Percentiles rank a stretch among this genome's conserved stretches.
Evolutionary conservation across 2,888 invertebrate species (phyloP).

Genomic region (Luffia ferchaultella): DNA sequence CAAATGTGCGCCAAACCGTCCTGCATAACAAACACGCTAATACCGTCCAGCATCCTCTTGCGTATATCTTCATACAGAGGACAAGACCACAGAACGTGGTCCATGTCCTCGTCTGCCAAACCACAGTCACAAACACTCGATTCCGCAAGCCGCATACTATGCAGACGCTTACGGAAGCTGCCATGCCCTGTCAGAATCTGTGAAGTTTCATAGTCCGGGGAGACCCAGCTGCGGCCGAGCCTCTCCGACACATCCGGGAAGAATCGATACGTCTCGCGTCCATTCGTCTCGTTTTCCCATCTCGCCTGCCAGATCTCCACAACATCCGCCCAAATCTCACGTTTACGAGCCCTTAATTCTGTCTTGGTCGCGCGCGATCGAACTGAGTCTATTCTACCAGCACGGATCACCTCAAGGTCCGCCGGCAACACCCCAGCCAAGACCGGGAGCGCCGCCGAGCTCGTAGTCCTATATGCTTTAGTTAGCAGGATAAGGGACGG

Average conservation of each 20-base stretch:
- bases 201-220: neutral
- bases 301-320: neutral
- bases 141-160: neutral
- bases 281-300: neutral
- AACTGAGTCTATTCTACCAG: neutral
- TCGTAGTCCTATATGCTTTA: constrained; percentile 2
- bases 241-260: neutral
- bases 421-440: constrained; percentile 5
- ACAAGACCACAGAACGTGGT: constrained; percentile 1
- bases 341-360: neutral
- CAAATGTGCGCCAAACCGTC: neutral
- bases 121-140: neutral
- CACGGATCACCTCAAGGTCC: constrained; percentile 2
- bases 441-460: constrained; percentile 3
- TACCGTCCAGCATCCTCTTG: neutral
- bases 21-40: neutral
- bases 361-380: neutral
- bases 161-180: neutral
- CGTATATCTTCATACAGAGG: neutral
- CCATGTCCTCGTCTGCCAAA: neutral
- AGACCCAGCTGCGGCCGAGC: neutral
- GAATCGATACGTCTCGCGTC: neutral
- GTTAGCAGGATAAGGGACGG: neutral
- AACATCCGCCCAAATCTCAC: neutral
- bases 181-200: constrained; percentile 2